Conservation (phyloP, 2,113 vertebrate species). For the Hyperopisus bebe region DNA sequence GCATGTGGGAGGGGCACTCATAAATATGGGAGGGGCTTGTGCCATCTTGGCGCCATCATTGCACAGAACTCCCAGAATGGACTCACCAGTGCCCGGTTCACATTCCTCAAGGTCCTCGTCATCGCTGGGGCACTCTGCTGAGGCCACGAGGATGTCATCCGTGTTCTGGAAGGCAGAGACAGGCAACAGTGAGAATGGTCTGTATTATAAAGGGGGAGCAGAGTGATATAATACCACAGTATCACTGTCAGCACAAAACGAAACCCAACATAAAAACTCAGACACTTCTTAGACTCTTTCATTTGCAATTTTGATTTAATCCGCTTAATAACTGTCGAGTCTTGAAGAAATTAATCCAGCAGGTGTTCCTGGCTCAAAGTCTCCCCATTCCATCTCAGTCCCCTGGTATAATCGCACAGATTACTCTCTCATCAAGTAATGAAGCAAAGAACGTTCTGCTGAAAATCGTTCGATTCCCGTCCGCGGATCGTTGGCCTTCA, state of each 20-base stretch:
- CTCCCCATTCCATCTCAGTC: not conserved
- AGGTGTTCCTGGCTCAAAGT: not conserved
- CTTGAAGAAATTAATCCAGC: not conserved
- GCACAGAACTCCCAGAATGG: slow-evolving; percentile 1
- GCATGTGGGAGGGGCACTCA: not conserved
- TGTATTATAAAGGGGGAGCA: not conserved
- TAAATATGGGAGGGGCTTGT: not conserved
- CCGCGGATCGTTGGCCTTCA: not conserved
- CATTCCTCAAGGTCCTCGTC: slow-evolving; percentile 93
- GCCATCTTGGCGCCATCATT: not conserved
- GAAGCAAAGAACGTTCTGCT: not conserved
- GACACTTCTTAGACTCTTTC: not conserved
- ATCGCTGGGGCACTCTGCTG: slow-evolving; percentile 90
- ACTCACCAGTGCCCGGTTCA: slow-evolving; percentile 91
- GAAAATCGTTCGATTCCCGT: not conserved
- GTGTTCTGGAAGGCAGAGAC: slow-evolving; percentile 69
- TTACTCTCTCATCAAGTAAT: not conserved
- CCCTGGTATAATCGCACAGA: not conserved
- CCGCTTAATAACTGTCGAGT: not conserved
- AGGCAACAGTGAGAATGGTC: not conserved
- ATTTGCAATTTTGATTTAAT: slow-evolving; percentile 9
- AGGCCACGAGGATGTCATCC: slow-evolving; percentile 87
- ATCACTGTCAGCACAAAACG: not conserved
- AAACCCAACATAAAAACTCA: not conserved
- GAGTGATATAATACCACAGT: not conserved